These are phyloP conservation scores for Pterostichus madidus DNA, from an alignment of 2,888 invertebrate species.

Conservation along the genomic window DNA sequence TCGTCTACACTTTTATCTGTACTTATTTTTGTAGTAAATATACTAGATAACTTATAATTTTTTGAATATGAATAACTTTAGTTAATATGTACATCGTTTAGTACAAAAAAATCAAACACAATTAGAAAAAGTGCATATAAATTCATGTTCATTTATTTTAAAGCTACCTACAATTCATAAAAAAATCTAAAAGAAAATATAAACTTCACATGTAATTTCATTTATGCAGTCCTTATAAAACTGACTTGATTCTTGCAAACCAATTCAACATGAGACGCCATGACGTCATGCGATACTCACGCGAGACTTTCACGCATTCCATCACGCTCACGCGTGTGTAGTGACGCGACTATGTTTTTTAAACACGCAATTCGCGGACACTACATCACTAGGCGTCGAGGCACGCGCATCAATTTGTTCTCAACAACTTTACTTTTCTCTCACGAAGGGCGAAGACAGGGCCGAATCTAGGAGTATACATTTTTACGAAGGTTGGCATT, in stretches of 20 bases:
- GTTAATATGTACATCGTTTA: no score
- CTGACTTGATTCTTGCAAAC: not conserved
- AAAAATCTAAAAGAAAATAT: no score
- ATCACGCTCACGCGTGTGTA: conserved; percentile 1
- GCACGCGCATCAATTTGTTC: conserved; percentile 60
- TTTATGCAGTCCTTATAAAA: not conserved
- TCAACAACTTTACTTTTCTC: conserved; percentile 55
- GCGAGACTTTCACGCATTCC: not conserved
- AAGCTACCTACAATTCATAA: no score
- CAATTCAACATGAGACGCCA: conserved; percentile 17
- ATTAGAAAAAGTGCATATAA: no score
- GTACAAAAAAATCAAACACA: no score
- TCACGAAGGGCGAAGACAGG: not conserved
- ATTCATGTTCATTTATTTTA: no score
- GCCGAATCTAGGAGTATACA: no score
- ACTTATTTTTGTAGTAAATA: no score
- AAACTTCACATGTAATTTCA: not conserved
- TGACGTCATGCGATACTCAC: not conserved
- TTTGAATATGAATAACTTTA: no score
- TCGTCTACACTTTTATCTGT: no score
- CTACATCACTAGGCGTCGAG: conserved; percentile 23
- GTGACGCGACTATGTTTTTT: conserved; percentile 19
- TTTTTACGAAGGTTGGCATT: no score
- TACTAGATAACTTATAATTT: no score
- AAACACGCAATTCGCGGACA: conserved; percentile 17